Evolutionary conservation across 2,888 invertebrate species (phyloP), one percentile per base, ranked within the genome.

Genomic region (Lottia gigantea): DNA sequence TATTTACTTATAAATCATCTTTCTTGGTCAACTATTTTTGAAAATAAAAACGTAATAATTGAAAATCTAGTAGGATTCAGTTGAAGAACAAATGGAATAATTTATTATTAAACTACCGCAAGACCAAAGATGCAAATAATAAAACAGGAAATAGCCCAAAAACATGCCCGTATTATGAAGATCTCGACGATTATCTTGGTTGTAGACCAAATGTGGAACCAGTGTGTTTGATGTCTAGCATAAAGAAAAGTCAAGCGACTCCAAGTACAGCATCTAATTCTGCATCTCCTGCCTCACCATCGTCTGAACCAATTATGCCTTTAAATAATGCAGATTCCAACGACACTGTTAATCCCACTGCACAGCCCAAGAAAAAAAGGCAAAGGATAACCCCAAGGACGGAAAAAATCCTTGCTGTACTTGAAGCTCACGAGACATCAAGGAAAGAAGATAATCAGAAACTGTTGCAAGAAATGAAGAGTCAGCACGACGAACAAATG

Each of bases 81-180:
- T 19, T 55, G n/a, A 55, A 55, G 19, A 55, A 55, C 19, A 55
- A 55, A 55, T 55, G 55, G 19, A 55, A 55, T 19, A 55, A 55
- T 55, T 19, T 19, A 19, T n/a, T 55, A 16, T 19, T 55, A 12
- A 55, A 55, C 19, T 19, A 55, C 0, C n/a, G 55, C 7, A 55
- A 49, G 19, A 55, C 55, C 1, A 19, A 19, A 19, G 55, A 55
- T 55, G 1, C n/a, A n/a, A 55, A 55, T 11, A 55, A 55, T 19
- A 19, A n/a, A 55, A 55, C 55, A 0, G 55, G 55, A 12, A 19
- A 55, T 55, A 12, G 19, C n/a, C 55, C 55, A 15, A 55, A 55
- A n/a, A 7, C n/a, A 55, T 55, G 55, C 55, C 55, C 19, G 8
- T 55, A 19, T 19, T 55, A 55, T 55, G 55, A n/a, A 7, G 55